Conservation (phyloP, 2,797 vertebrate genomes). For the Varecia variegata region DNA sequence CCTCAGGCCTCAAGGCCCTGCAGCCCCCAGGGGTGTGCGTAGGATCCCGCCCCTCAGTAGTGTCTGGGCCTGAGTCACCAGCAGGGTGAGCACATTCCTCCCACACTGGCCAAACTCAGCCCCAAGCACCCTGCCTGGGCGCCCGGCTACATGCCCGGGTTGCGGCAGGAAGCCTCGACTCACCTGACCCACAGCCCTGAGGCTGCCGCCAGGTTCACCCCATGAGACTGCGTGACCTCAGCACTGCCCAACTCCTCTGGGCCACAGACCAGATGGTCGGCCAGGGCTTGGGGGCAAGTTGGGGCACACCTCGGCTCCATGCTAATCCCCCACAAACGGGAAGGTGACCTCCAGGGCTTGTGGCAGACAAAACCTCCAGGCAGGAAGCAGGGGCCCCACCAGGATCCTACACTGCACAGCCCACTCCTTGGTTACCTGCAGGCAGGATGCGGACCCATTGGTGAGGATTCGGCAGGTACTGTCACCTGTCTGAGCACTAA, state of each 20-base stretch:
- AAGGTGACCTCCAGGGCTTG: no score
- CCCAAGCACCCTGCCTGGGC: neutral
- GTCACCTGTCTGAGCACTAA: neutral
- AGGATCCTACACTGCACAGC: neutral
- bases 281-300: neutral
- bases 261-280: neutral
- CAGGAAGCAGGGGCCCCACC: neutral
- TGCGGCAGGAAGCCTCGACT: neutral
- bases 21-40: neutral
- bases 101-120: neutral
- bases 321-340: neutral
- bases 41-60: neutral
- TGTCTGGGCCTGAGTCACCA: neutral
- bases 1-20: neutral
- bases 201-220: neutral
- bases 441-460: neutral
- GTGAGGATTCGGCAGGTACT: no score
- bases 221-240: neutral
- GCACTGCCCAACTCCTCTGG: neutral
- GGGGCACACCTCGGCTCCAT: neutral
- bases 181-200: neutral
- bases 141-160: neutral
- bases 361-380: neutral
- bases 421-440: rapidly evolving
- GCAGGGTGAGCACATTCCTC: neutral